These are phyloP conservation scores for Balaeniceps rex DNA, from an alignment of 2,113 vertebrate genomes.

Conservation along the genomic window DNA sequence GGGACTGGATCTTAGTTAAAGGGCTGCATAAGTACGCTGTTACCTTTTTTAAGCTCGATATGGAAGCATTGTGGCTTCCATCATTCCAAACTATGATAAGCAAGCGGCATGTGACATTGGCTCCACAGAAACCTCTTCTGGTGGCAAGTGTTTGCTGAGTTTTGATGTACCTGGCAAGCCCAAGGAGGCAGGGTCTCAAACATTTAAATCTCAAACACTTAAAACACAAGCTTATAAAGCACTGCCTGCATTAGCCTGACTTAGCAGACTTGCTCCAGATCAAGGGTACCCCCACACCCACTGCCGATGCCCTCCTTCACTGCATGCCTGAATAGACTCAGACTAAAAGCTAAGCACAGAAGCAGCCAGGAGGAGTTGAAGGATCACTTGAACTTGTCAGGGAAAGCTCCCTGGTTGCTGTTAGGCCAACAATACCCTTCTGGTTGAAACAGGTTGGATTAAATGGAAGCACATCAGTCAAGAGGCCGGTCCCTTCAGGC, in stretches of 20 bases:
- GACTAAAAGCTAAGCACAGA: not conserved
- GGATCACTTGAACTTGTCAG: not conserved
- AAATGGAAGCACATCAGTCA: not conserved
- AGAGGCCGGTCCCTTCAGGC: not conserved
- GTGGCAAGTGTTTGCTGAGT: not conserved
- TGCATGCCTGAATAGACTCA: not conserved
- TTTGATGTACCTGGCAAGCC: not conserved
- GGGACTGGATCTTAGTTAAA: not conserved
- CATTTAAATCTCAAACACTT: not conserved
- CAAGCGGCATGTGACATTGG: not conserved
- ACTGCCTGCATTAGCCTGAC: not conserved
- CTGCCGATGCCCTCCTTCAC: not conserved
- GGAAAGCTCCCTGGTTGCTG: not conserved
- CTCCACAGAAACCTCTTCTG: not conserved
- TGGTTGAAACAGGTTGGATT: not conserved
- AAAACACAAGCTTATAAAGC: not conserved
- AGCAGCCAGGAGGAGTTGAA: not conserved
- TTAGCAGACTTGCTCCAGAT: not conserved
- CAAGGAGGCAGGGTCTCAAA: not conserved
- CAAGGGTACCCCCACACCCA: not conserved
- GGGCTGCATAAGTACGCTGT: not conserved
- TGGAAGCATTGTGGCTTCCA: not conserved
- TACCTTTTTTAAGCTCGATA: not conserved
- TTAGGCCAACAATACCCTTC: not conserved
- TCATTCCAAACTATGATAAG: not conserved